phyloP scores from a whole-genome alignment of 2,113 vertebrate species.

The Orientallactaga bullata region DNA sequence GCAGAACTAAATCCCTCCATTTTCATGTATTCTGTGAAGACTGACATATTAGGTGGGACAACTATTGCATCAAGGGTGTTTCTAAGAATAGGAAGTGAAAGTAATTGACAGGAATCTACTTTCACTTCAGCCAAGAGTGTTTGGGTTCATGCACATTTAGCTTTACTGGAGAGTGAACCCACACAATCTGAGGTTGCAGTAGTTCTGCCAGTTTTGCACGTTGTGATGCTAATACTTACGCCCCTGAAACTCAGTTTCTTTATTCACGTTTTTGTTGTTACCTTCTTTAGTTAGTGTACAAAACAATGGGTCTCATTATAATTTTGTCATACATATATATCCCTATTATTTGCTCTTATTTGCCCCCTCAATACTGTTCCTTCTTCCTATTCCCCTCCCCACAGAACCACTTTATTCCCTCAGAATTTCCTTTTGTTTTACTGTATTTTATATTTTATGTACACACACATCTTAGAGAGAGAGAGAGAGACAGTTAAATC shows the following conservation, averaged over 20 bases:
- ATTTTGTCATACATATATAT: neutral
- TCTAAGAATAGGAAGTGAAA: neutral
- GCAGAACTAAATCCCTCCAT: neutral
- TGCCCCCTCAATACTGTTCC: neutral
- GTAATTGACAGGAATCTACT: neutral
- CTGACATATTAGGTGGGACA: neutral
- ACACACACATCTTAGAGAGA: too few relatives aligned
- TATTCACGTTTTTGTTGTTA: neutral
- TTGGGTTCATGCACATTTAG: neutral
- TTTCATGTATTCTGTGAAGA: constrained; percentile 71
- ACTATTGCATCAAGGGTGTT: constrained; percentile 18
- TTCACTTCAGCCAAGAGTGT: neutral
- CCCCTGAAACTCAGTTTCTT: neutral
- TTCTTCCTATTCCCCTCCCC: neutral
- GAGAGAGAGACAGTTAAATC: too few relatives aligned
- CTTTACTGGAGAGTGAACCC: rapidly evolving
- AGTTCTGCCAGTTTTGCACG: neutral
- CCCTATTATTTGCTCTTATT: neutral
- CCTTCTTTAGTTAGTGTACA: neutral
- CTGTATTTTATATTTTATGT: too few relatives aligned
- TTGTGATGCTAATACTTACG: neutral
- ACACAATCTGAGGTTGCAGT: neutral
- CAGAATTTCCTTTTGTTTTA: neutral
- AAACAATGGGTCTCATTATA: neutral
- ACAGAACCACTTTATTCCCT: neutral